Conservation (phyloP, 1,140 invertebrate genomes). For the Gryllus bimaculatus region DNA sequence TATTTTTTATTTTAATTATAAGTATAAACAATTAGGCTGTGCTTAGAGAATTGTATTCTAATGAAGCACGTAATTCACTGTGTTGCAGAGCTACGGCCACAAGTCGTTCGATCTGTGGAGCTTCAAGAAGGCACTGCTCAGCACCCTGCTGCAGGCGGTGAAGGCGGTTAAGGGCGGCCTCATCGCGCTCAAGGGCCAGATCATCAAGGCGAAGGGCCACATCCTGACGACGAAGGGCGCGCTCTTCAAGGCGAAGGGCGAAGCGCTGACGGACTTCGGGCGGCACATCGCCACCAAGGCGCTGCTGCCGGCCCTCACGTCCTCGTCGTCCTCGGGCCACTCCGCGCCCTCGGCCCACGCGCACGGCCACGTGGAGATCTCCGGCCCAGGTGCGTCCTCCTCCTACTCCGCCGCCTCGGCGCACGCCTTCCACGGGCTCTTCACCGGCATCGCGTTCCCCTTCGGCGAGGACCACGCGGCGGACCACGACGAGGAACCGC, state of each 20-base stretch:
- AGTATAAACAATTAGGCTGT: too few relatives aligned
- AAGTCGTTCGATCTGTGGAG: slow-evolving; percentile 60
- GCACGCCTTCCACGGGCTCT: neutral
- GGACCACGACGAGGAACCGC: neutral
- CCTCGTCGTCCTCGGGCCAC: too few relatives aligned
- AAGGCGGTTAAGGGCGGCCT: slow-evolving; percentile 77
- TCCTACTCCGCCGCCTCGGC: too few relatives aligned
- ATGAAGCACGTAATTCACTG: too few relatives aligned
- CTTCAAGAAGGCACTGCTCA: slow-evolving; percentile 68
- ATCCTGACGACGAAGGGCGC: slow-evolving; percentile 62
- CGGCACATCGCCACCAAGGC: slow-evolving; percentile 63
- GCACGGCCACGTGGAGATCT: neutral
- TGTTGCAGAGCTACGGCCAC: slow-evolving; percentile 35
- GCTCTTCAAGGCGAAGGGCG: slow-evolving; percentile 57
- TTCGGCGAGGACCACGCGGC: neutral
- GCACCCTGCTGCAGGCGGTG: slow-evolving; percentile 68
- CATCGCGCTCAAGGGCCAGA: slow-evolving; percentile 69
- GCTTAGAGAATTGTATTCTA: too few relatives aligned
- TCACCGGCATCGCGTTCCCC: neutral
- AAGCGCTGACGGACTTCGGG: slow-evolving; percentile 63
- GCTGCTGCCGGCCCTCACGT: slow-evolving; percentile 28
- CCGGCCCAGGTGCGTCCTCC: neutral
- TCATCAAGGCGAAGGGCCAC: slow-evolving; percentile 73
- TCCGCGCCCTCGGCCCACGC: neutral
- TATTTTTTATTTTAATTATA: too few relatives aligned